Evolutionary conservation across 2,113 vertebrate species (phyloP).

Genomic region (Tautogolabrus adspersus): DNA sequence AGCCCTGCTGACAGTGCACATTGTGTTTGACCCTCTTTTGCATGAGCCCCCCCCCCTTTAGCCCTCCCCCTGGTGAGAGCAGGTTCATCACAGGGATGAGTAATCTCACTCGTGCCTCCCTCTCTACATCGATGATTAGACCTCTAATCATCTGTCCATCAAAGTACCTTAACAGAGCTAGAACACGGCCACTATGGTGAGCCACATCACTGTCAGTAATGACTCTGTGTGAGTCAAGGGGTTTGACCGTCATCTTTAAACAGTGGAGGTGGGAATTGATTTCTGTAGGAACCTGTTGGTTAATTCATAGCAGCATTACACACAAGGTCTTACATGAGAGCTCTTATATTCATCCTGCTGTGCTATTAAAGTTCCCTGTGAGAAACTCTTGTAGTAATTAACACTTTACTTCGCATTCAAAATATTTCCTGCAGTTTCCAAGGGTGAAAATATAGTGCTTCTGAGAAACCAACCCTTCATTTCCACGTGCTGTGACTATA

Average conservation of each 20-base stretch:
- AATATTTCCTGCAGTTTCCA: neutral
- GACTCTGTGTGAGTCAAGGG: neutral
- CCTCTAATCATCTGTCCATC: conserved; percentile 36
- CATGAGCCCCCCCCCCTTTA: conserved; percentile 15
- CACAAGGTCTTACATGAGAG: too few species aligned
- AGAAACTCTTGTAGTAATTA: too few species aligned
- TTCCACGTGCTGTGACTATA: too few species aligned
- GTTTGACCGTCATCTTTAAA: neutral
- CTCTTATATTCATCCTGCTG: too few species aligned
- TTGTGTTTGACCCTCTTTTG: conserved; percentile 39
- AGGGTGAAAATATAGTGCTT: neutral
- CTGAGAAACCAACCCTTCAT: too few species aligned
- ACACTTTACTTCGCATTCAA: neutral
- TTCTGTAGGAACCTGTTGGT: conserved; percentile 20
- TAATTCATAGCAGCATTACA: conserved; percentile 13
- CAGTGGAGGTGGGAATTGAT: conserved; percentile 22
- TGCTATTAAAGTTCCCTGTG: too few species aligned
- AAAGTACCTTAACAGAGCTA: conserved; percentile 20
- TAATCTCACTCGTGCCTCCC: conserved; percentile 15
- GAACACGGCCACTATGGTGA: conserved; percentile 13
- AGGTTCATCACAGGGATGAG: conserved; percentile 40
- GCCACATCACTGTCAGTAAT: conserved; percentile 30
- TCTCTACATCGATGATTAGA: conserved; percentile 25
- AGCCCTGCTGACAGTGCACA: conserved; percentile 52
- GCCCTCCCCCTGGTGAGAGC: neutral